A percentile compares a stretch with the other conserved stretches of the same genome.
phyloP scores from a whole-genome alignment of 2,888 invertebrate genomes.

The Lissocephala sabroskyi region DNA sequence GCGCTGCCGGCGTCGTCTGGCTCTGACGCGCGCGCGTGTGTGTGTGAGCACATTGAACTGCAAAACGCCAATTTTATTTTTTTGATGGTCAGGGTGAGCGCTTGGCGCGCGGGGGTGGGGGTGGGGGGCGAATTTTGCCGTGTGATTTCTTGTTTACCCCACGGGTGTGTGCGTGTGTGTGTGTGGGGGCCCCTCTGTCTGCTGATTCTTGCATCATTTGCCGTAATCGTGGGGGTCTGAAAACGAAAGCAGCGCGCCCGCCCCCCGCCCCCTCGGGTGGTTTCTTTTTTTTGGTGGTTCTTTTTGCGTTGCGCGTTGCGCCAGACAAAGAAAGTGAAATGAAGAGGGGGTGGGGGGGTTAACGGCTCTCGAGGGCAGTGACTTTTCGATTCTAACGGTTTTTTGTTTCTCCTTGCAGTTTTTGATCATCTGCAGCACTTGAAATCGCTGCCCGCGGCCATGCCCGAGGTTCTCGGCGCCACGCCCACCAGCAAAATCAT shows the following conservation, averaged over 20 bases:
- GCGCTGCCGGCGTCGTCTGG: conserved; percentile 25
- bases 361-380: no score
- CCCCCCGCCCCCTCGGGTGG: no score
- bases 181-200: conserved; percentile 17
- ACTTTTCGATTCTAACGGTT: no score
- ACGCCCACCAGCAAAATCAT: conserved; percentile 32
- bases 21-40: conserved; percentile 15
- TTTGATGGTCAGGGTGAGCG: conserved; percentile 57
- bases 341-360: neutral
- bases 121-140: conserved; percentile 10
- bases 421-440: conserved; percentile 12
- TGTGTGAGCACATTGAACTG: conserved; percentile 56
- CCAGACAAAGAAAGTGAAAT: conserved; percentile 39
- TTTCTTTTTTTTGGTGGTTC: neutral
- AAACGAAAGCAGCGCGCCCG: conserved; percentile 59
- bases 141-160: conserved; percentile 57
- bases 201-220: conserved; percentile 55
- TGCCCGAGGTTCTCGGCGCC: conserved; percentile 60
- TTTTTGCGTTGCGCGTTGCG: neutral
- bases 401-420: neutral
- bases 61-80: conserved; percentile 56
- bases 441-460: conserved; percentile 20
- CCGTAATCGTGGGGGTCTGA: conserved; percentile 49
- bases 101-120: conserved; percentile 1
- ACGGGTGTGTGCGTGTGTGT: conserved; percentile 16